These are phyloP conservation scores for Brachycybe producta DNA, from an alignment of 2,888 invertebrate genomes.

Conservation along the genomic window DNA sequence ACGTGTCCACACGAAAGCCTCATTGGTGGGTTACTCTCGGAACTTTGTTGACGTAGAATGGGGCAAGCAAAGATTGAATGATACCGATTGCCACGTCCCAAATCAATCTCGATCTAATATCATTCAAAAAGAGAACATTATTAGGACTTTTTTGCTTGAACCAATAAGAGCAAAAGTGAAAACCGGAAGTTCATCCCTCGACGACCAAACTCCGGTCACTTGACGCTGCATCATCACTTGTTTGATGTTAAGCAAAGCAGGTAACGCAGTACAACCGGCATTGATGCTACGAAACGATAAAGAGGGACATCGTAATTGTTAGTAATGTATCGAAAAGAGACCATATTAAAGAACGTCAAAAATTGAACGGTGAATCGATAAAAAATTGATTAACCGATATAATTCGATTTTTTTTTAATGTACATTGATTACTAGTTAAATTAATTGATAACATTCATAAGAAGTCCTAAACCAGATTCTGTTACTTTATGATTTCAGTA, in stretches of 20 bases:
- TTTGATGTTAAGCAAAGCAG: constrained; percentile 84
- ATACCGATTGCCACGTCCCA: constrained; percentile 78
- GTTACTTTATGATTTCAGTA: too few relatives aligned
- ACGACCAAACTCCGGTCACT: constrained; percentile 87
- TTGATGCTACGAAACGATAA: constrained; percentile 48
- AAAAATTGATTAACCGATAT: too few relatives aligned
- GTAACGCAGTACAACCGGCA: constrained; percentile 85
- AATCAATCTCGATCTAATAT: constrained; percentile 79
- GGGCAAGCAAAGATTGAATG: constrained; percentile 99
- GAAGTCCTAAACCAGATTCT: too few relatives aligned
- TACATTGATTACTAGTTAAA: too few relatives aligned
- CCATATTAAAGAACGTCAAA: background rate
- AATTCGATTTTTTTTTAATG: too few relatives aligned
- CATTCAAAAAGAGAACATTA: background rate
- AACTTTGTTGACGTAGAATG: constrained; percentile 89
- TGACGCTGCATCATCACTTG: constrained; percentile 79
- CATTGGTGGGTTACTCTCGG: constrained; percentile 94
- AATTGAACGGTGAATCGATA: constrained; percentile 9
- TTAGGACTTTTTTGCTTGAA: background rate
- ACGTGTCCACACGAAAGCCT: constrained; percentile 94
- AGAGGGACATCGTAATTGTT: background rate
- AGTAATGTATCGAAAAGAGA: constrained; percentile 14
- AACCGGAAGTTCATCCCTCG: constrained; percentile 86
- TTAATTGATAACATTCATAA: too few relatives aligned
- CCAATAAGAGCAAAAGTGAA: background rate